phyloP scores from a whole-genome alignment of 2,888 invertebrate species.

The Drosophila fungiperda region DNA sequence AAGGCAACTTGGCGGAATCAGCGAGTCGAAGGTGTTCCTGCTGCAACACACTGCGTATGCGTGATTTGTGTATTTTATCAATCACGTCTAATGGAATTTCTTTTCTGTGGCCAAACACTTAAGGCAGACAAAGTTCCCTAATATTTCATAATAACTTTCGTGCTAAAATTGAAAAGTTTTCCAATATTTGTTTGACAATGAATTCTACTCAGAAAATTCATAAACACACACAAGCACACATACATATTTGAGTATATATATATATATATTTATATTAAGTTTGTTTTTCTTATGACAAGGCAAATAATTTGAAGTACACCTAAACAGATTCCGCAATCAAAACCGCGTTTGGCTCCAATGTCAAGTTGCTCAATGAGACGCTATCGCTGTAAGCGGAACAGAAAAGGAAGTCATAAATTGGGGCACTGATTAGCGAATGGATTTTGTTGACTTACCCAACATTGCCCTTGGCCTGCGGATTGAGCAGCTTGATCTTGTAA shows the following conservation, averaged over 20 bases:
- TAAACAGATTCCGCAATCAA: conserved; percentile 79
- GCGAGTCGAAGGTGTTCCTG: conserved; percentile 25
- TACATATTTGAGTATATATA: background rate
- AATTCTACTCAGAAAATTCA: conserved; percentile 33
- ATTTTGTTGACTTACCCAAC: conserved; percentile 71
- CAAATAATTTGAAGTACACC: conserved; percentile 31
- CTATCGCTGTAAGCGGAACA: conserved; percentile 56
- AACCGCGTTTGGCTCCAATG: conserved; percentile 78
- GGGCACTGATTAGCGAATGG: conserved; percentile 1
- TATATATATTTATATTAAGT: conserved; percentile 5
- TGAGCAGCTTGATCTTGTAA: conserved; percentile 70
- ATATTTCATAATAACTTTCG: conserved; percentile 71
- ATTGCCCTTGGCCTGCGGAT: conserved; percentile 67
- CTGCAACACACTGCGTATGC: conserved; percentile 64
- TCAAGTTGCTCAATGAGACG: conserved; percentile 59
- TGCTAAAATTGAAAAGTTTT: conserved; percentile 74
- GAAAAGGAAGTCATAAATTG: conserved; percentile 5
- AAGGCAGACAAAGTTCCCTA: conserved; percentile 67
- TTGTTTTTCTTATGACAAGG: conserved; percentile 43
- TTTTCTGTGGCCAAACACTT: conserved; percentile 45
- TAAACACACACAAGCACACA: background rate
- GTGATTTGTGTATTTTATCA: conserved; percentile 83
- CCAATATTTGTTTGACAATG: conserved; percentile 54
- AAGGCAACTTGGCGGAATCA: conserved; percentile 21
- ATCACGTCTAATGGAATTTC: conserved; percentile 80